Evolutionary conservation across 2,888 invertebrate species (phyloP).

Genomic region (Drosophila melanosoma): DNA sequence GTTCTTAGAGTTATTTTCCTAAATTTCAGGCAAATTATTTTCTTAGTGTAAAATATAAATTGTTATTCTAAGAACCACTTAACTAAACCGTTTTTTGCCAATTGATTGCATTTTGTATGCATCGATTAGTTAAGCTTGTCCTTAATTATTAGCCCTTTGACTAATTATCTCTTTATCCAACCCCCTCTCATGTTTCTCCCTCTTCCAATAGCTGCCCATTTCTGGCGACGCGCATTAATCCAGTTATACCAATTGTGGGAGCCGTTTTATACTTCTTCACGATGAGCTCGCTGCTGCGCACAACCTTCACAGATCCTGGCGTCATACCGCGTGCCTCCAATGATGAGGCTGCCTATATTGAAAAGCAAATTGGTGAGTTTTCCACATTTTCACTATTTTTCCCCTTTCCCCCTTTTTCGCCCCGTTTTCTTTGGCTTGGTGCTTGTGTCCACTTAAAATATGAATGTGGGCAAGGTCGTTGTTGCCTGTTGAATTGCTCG

Average conservation of each 20-base stretch:
- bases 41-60: no score
- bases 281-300: slow-evolving; percentile 96
- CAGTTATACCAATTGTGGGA: slow-evolving; percentile 96
- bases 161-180: slow-evolving; percentile 17
- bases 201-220: slow-evolving; percentile 92
- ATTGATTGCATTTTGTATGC: neutral
- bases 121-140: neutral
- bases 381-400: neutral
- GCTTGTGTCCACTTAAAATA: slow-evolving; percentile 53
- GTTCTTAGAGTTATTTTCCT: no score
- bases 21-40: no score
- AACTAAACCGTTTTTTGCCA: no score
- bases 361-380: slow-evolving; percentile 92
- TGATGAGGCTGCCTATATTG: slow-evolving; percentile 95
- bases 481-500: slow-evolving; percentile 71
- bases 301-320: slow-evolving; percentile 97
- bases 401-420: neutral
- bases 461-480: slow-evolving; percentile 70
- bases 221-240: slow-evolving; percentile 94
- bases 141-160: neutral
- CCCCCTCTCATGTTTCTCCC: neutral
- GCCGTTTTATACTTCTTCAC: slow-evolving; percentile 95
- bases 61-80: no score
- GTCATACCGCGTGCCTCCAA: slow-evolving; percentile 95
- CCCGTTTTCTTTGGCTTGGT: neutral